A percentile compares a stretch with the other conserved stretches of the same genome.
Evolutionary conservation across 2,113 vertebrate species (phyloP).

Genomic region (Hydropotes inermis): DNA sequence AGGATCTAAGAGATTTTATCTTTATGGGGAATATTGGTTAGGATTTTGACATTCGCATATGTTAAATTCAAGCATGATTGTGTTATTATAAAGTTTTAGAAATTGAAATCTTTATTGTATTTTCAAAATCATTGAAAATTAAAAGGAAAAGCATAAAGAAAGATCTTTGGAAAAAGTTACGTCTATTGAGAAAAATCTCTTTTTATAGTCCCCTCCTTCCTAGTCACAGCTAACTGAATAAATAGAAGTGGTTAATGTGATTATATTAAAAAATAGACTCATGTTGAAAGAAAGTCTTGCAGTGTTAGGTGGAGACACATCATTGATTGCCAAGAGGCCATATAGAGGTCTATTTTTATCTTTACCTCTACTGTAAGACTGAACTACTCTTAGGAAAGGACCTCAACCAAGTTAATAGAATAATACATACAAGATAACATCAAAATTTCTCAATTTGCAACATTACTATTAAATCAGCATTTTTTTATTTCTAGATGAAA

Average conservation of each 20-base stretch:
- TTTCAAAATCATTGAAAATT: background rate
- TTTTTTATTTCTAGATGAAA: background rate
- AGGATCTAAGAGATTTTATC: slow-evolving; percentile 36
- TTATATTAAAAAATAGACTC: background rate
- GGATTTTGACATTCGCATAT: slow-evolving; percentile 1
- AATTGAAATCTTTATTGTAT: background rate
- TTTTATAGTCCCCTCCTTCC: background rate
- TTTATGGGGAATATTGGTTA: background rate
- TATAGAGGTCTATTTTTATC: background rate
- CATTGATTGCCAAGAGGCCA: background rate
- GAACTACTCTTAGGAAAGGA: background rate
- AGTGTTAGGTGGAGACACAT: background rate
- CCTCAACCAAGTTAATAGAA: background rate
- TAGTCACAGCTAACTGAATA: background rate
- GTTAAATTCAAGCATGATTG: background rate
- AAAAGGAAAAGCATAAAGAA: background rate
- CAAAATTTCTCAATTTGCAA: background rate
- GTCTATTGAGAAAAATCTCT: background rate
- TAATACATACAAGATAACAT: background rate
- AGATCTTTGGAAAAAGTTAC: background rate
- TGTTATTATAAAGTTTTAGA: slow-evolving; percentile 1
- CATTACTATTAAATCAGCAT: background rate
- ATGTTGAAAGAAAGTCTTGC: background rate
- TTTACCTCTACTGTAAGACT: background rate
- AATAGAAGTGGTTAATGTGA: background rate